Conservation (phyloP, 2,888 invertebrate genomes). For the Creontiades dilutus region DNA sequence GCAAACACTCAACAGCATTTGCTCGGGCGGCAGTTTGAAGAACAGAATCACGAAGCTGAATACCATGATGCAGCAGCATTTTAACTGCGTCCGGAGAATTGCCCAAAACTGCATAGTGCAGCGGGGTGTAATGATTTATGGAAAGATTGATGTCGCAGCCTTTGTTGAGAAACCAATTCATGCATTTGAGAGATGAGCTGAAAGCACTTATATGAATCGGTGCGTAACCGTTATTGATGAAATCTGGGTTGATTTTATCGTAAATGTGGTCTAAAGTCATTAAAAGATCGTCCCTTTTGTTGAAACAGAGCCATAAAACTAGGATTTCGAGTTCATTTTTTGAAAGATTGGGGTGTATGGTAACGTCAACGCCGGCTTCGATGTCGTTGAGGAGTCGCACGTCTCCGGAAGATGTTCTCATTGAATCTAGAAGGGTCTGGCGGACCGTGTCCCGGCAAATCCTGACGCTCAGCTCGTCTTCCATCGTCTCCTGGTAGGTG, state of each 20-base stretch:
- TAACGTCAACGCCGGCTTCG: slow-evolving; percentile 83
- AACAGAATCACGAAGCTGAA: slow-evolving; percentile 87
- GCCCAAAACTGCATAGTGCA: slow-evolving; percentile 94
- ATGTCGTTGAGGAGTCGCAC: slow-evolving; percentile 86
- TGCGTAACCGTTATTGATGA: slow-evolving; percentile 84
- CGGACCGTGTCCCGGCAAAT: slow-evolving; percentile 84
- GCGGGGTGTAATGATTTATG: slow-evolving; percentile 87
- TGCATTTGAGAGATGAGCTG: slow-evolving; percentile 87
- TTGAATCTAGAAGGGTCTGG: slow-evolving; percentile 87
- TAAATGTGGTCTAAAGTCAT: slow-evolving; percentile 84
- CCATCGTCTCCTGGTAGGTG: slow-evolving; percentile 67
- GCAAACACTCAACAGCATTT: slow-evolving; percentile 89
- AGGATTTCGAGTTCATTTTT: slow-evolving; percentile 65
- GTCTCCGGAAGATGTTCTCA: slow-evolving; percentile 84
- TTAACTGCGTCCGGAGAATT: slow-evolving; percentile 90
- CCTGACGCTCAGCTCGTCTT: slow-evolving; percentile 78
- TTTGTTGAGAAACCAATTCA: slow-evolving; percentile 84
- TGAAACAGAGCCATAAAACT: slow-evolving; percentile 84
- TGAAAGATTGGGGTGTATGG: slow-evolving; percentile 35
- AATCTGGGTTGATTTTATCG: slow-evolving; percentile 85
- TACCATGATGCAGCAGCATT: slow-evolving; percentile 86
- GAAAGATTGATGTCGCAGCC: slow-evolving; percentile 86
- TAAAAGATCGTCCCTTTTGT: slow-evolving; percentile 85
- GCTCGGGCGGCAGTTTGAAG: slow-evolving; percentile 92
- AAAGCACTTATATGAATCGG: slow-evolving; percentile 89